Percentiles rank a stretch among this genome's conserved stretches.
Evolutionary conservation across 2,888 invertebrate genomes (phyloP).

Genomic region (Drosophila subsilvestris): DNA sequence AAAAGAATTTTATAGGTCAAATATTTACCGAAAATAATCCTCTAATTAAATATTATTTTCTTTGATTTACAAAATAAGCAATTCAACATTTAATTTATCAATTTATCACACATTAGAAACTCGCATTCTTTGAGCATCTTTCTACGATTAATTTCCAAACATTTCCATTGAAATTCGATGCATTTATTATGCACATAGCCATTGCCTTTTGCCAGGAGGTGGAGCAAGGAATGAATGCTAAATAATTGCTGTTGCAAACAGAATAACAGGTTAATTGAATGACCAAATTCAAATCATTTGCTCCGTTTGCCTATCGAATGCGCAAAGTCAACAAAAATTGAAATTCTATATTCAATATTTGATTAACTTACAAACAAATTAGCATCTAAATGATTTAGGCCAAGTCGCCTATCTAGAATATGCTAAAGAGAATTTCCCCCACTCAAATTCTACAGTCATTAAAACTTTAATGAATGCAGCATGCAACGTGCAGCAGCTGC

Average conservation of each 20-base stretch:
- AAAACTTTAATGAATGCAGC: slow-evolving; percentile 54
- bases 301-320: slow-evolving; percentile 18
- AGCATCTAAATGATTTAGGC: slow-evolving; percentile 36
- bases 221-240: slow-evolving; percentile 27
- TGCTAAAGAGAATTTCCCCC: slow-evolving; percentile 27
- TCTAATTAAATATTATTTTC: neutral
- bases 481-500: neutral
- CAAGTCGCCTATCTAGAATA: slow-evolving; percentile 27
- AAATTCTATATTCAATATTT: slow-evolving; percentile 50
- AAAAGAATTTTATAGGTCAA: neutral
- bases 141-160: neutral
- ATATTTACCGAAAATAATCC: neutral
- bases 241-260: slow-evolving; percentile 39
- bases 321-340: slow-evolving; percentile 54
- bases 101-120: neutral
- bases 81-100: neutral
- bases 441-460: slow-evolving; percentile 44
- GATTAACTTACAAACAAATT: slow-evolving; percentile 33
- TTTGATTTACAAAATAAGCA: neutral
- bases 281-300: slow-evolving; percentile 42
- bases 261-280: slow-evolving; percentile 59
- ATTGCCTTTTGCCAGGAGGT: slow-evolving; percentile 22
- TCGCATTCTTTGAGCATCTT: slow-evolving; percentile 6
- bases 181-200: slow-evolving; percentile 34
- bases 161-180: slow-evolving; percentile 16